Conservation (phyloP, 2,888 invertebrate genomes). For the Ischnura elegans region DNA sequence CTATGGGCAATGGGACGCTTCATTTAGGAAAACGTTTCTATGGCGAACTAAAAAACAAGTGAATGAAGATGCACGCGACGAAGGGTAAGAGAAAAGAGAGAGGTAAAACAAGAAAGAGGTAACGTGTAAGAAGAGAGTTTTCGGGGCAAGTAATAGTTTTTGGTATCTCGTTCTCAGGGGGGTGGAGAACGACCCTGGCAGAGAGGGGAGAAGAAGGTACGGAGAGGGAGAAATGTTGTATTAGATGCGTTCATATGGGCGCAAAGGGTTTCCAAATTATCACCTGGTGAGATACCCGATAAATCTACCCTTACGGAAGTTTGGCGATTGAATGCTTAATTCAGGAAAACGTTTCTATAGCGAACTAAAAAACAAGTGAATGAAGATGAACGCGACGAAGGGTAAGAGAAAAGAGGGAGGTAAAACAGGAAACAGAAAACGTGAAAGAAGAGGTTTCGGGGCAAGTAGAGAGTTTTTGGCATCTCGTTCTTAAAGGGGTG, state of each 20-base stretch:
- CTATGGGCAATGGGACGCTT: too few species aligned
- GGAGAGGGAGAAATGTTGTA: constrained; percentile 20
- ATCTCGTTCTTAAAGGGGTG: constrained; percentile 2
- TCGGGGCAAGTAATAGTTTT: not conserved
- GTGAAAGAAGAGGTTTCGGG: not conserved
- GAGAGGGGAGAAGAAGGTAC: not conserved
- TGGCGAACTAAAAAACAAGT: too few species aligned
- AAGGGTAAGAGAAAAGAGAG: not conserved
- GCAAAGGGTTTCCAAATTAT: constrained; percentile 42
- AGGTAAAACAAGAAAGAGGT: not conserved
- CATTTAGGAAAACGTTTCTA: too few species aligned
- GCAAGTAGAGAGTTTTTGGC: not conserved
- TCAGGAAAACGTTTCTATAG: too few species aligned
- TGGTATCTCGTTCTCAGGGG: constrained; percentile 3
- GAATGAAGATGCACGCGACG: too few species aligned
- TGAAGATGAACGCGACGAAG: too few species aligned
- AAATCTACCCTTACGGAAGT: too few species aligned
- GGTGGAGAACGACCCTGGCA: not conserved
- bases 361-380: too few species aligned
- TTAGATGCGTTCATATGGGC: constrained; percentile 50
- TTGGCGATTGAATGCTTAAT: too few species aligned
- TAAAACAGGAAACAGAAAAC: too few species aligned
- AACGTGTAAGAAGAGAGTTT: not conserved
- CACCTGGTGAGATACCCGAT: too few species aligned
- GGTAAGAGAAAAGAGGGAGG: not conserved